Conservation (phyloP, 2,888 invertebrate genomes). For the Poecilus cupreus region DNA sequence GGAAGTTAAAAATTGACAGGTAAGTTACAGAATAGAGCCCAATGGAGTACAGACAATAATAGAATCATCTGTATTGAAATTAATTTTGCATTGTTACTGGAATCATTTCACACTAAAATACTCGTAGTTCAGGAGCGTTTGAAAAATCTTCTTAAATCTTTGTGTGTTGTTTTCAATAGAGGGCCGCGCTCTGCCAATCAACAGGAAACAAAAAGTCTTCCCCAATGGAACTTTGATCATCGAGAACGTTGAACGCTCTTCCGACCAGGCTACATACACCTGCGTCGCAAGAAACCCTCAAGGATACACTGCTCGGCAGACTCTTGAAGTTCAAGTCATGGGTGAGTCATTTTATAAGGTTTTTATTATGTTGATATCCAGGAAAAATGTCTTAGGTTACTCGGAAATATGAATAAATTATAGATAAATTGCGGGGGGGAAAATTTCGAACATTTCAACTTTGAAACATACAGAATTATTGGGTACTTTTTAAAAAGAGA, state of each 20-base stretch:
- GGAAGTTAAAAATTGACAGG: no score
- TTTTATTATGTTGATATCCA: slow-evolving; percentile 1
- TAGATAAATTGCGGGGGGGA: not conserved
- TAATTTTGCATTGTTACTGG: no score
- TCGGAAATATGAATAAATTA: not conserved
- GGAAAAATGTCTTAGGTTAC: slow-evolving; percentile 10
- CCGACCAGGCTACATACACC: slow-evolving; percentile 95
- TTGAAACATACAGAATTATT: no score
- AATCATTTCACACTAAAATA: no score
- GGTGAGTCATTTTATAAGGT: slow-evolving; percentile 81
- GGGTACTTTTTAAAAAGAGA: not conserved
- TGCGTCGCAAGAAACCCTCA: slow-evolving; percentile 95
- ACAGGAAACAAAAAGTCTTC: slow-evolving; percentile 95
- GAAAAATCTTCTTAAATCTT: no score
- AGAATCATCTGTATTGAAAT: no score
- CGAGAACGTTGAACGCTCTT: slow-evolving; percentile 92
- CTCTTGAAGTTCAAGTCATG: slow-evolving; percentile 95
- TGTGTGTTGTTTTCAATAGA: slow-evolving; percentile 76
- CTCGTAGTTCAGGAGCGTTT: no score
- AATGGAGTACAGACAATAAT: no score
- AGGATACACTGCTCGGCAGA: slow-evolving; percentile 91
- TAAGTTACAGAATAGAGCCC: no score
- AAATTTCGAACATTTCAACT: no score
- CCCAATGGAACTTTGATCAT: slow-evolving; percentile 91
- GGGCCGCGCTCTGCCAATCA: slow-evolving; percentile 90